phyloP scores from a whole-genome alignment of 2,113 vertebrate genomes.

The Mesembrinibis cayennensis region DNA sequence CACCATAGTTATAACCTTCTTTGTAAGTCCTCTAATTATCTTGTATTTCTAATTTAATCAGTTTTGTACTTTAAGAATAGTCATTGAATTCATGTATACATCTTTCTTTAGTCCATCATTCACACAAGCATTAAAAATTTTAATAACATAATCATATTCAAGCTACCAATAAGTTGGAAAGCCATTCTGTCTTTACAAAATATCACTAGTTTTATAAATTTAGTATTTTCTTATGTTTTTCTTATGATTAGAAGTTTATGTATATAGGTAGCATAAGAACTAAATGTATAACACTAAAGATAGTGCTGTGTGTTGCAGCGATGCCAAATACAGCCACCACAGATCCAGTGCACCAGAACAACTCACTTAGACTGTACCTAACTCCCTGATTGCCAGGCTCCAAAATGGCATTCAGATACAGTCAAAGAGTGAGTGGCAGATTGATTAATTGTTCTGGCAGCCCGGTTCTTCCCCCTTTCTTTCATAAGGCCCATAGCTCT shows the following conservation, averaged over 20 bases:
- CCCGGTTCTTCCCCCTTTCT: fast-evolving
- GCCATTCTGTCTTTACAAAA: not conserved
- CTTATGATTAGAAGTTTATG: not conserved
- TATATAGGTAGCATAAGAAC: not conserved
- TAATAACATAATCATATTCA: not conserved
- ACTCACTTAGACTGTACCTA: not conserved
- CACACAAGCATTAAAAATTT: not conserved
- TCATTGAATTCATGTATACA: not conserved
- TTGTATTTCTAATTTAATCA: not conserved
- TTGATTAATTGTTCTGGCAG: not conserved
- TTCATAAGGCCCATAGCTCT: not conserved
- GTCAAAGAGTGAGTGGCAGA: not conserved
- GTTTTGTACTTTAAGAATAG: not conserved
- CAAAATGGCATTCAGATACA: not conserved
- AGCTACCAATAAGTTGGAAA: not conserved
- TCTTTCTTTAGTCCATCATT: not conserved
- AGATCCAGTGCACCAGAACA: not conserved
- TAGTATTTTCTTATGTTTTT: not conserved
- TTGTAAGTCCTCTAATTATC: not conserved
- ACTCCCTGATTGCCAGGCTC: not conserved
- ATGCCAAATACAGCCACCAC: not conserved
- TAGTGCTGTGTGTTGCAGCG: not conserved
- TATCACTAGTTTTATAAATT: not conserved
- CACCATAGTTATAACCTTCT: not conserved
- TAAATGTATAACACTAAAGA: not conserved